Conservation (phyloP, 23 tunicate genomes). For the Phallusia fumigata region DNA sequence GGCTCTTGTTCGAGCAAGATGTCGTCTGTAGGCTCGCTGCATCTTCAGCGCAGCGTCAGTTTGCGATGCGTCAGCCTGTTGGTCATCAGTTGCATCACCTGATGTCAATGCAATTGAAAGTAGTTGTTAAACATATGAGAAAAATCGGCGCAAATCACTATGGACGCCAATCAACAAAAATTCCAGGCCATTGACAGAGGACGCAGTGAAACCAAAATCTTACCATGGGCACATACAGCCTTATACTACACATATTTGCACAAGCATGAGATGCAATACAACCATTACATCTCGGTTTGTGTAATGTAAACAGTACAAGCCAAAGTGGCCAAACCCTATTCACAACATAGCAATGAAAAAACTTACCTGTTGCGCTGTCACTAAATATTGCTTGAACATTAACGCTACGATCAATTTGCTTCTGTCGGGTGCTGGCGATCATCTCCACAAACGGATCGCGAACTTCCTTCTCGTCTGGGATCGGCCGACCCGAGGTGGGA, state of each 20-base stretch:
- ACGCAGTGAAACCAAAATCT: too few species aligned
- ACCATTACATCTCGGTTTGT: too few species aligned
- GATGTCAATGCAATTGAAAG: slow-evolving; percentile 9
- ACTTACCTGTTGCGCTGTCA: background rate
- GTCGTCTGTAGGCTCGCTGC: slow-evolving; percentile 59
- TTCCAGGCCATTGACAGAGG: too few species aligned
- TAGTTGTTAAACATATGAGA: background rate
- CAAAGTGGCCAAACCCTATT: too few species aligned
- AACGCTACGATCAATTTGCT: slow-evolving; percentile 42
- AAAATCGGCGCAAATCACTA: background rate
- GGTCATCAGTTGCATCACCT: background rate
- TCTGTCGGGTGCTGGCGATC: slow-evolving; percentile 56
- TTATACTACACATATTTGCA: too few species aligned
- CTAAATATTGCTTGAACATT: slow-evolving; percentile 55
- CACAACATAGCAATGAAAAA: too few species aligned
- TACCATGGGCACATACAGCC: too few species aligned
- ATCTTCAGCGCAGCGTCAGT: slow-evolving; percentile 43
- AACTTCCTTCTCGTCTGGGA: slow-evolving; percentile 47
- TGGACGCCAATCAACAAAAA: too few species aligned
- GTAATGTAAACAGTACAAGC: too few species aligned
- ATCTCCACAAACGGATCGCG: slow-evolving; percentile 59
- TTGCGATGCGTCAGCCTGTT: background rate
- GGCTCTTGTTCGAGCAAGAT: slow-evolving; percentile 36
- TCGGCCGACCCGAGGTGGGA: slow-evolving; percentile 53
- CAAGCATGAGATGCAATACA: too few species aligned